Base-by-base conservation (phyloP, 2,797 vertebrate species). In the Sebastes oblongus region DNA sequence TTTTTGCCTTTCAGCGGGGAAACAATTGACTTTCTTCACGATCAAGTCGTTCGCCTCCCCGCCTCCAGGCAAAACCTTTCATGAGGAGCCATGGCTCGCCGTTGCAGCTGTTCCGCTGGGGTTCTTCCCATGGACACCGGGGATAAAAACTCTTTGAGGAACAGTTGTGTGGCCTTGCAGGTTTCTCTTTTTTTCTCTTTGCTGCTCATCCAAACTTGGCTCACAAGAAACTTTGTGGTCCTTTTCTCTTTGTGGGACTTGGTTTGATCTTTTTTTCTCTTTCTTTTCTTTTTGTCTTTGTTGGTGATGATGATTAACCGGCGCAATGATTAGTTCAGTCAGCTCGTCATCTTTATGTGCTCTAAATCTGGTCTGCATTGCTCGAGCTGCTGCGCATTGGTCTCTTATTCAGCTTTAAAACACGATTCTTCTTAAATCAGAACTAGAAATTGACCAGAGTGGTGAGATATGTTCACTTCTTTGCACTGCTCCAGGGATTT, bases 11-110 rank as follows among this genome's bases (percentile, higher is more conserved):
- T 97, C 96, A 97, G 84, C 68, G 3, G 69, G 82, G 96, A 96
- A 97, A 99, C 98, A 98, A 98, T 98, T 96, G 97, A 97, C 97
- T 97, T 97, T 97, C 96, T 96, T 96, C 96, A 94, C 95, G 94
- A 96, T 96, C 96, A 95, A 96, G 97, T 96, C 94, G 96, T 96
- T 95, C 93, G 97, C 92, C 96, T 96, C 97, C 96, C 96, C 94
- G 96, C 96, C 96, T 96, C 95, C 96, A 94, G 97, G 96, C 96
- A 80, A 89, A 96, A 96, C 95, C 97, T 97, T 97, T 98, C 97
- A 98, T 96, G 96, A 97, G 96, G 95, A 96, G 97, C 97, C 97
- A 96, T 94, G 90, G 77, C 86, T 87, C 24, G 89, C 90, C 93
- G 82, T 75, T 80, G 90, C 97, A 96, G 94, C 96, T 96, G 95